phyloP scores from a whole-genome alignment of 2,113 vertebrate species.

The Dipodomys spectabilis region DNA sequence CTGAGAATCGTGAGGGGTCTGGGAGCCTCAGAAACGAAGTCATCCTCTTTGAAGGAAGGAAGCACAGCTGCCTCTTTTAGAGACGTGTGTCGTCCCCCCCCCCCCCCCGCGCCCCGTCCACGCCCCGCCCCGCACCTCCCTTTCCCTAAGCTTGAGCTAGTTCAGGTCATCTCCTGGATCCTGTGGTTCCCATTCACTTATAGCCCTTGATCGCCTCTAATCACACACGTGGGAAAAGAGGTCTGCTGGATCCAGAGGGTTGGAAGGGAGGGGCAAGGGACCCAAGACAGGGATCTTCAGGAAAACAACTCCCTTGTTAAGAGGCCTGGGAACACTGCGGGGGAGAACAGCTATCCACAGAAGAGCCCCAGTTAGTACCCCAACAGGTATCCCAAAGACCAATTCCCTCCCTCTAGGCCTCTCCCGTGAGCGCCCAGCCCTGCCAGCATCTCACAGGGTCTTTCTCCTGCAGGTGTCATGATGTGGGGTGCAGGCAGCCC shows the following conservation, averaged over 20 bases:
- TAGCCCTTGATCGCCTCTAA: background rate
- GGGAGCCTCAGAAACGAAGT: slow-evolving; percentile 63
- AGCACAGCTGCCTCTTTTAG: slow-evolving; percentile 17
- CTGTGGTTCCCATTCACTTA: background rate
- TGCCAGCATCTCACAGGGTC: slow-evolving; percentile 59
- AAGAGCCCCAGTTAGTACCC: background rate
- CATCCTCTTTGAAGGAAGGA: slow-evolving; percentile 47
- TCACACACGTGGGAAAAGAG: slow-evolving; percentile 30
- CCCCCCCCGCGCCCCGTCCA: background rate
- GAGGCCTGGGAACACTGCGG: background rate
- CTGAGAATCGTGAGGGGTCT: slow-evolving; percentile 63
- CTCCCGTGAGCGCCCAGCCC: background rate
- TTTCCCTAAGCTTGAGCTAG: background rate
- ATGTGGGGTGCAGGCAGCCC: slow-evolving; percentile 73
- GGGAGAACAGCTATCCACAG: background rate
- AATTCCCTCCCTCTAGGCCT: background rate
- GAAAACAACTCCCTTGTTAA: background rate
- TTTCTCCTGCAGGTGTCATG: slow-evolving; percentile 76
- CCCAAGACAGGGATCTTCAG: background rate
- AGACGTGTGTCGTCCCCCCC: background rate
- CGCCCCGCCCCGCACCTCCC: background rate
- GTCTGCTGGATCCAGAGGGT: background rate
- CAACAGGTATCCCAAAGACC: background rate
- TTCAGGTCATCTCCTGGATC: background rate
- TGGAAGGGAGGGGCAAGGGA: slow-evolving; percentile 11